A percentile compares a stretch with the other conserved stretches of the same genome.
Evolutionary conservation across 2,797 vertebrate species (phyloP).

Genomic region (Moxostoma hubbsi): DNA sequence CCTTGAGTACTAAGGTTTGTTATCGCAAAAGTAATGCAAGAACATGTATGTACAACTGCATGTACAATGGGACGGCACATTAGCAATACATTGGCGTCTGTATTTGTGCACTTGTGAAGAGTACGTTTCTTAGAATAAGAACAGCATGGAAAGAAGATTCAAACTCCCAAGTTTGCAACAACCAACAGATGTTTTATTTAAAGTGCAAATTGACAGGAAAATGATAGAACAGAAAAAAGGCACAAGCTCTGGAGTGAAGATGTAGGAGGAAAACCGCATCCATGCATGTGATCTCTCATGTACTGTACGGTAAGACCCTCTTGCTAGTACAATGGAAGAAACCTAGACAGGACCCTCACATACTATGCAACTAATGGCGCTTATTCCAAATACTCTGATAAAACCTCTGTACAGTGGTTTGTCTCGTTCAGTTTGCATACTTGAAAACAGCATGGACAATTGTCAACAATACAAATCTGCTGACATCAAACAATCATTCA

Average conservation of each 20-base stretch:
- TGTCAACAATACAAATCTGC: neutral
- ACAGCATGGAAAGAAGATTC: no score
- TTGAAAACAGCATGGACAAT: neutral
- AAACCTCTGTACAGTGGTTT: neutral
- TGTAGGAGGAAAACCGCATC: neutral
- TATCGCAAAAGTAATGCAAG: neutral
- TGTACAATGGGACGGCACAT: neutral
- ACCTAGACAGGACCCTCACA: neutral
- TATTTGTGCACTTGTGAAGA: neutral
- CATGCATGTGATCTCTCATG: neutral
- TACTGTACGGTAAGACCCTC: neutral
- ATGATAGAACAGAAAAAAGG: slow-evolving; percentile 13
- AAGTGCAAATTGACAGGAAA: slow-evolving; percentile 9
- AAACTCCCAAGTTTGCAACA: neutral
- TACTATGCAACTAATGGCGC: neutral
- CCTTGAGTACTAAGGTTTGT: neutral
- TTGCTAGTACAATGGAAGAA: neutral
- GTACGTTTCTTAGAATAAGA: neutral
- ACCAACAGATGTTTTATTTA: slow-evolving; percentile 6
- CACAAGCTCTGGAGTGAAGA: slow-evolving; percentile 1
- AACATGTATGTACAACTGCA: neutral
- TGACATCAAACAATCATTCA: neutral
- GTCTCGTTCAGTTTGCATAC: neutral
- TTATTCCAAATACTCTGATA: neutral
- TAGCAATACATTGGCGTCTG: neutral